A percentile compares a stretch with the other conserved stretches of the same genome.
Conservation (phyloP, 2,797 vertebrate genomes). For the Melanotaenia trifasciata region DNA sequence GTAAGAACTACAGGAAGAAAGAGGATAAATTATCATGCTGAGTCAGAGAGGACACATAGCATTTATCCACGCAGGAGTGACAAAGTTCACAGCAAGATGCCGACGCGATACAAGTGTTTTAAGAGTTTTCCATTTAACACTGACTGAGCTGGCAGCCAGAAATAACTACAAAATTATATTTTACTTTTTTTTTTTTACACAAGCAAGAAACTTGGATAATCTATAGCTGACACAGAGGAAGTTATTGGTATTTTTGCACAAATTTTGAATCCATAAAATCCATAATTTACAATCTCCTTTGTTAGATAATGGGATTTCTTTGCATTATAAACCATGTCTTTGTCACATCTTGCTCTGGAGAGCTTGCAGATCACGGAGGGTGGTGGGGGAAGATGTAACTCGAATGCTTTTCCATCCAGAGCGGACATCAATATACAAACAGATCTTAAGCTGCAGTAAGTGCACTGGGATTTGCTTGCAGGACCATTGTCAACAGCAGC, state of each 20-base stretch:
- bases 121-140: not conserved
- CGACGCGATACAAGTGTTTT: constrained; percentile 16
- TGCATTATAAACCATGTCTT: constrained; percentile 21
- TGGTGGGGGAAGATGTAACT: constrained; percentile 17
- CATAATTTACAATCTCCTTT: constrained; percentile 10
- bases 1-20: constrained; percentile 47
- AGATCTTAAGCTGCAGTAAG: constrained; percentile 25
- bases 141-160: not conserved
- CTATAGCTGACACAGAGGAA: not conserved
- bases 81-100: constrained; percentile 52
- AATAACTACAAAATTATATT: not conserved
- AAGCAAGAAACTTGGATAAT: not conserved
- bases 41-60: constrained; percentile 58
- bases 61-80: constrained; percentile 24
- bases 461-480: constrained; percentile 13
- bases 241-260: not conserved
- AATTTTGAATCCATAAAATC: constrained; percentile 8
- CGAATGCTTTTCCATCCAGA: constrained; percentile 33
- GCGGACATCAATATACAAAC: constrained; percentile 26
- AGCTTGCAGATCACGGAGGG: constrained; percentile 1
- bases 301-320: constrained; percentile 20
- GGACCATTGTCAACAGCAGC: constrained; percentile 16
- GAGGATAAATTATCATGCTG: constrained; percentile 37
- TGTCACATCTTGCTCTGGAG: constrained; percentile 27
- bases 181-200: not conserved